A percentile compares a stretch with the other conserved stretches of the same genome.
These are phyloP conservation scores for Phataginus tricuspis DNA, from an alignment of 2,797 vertebrate genomes.

Conservation along the genomic window DNA sequence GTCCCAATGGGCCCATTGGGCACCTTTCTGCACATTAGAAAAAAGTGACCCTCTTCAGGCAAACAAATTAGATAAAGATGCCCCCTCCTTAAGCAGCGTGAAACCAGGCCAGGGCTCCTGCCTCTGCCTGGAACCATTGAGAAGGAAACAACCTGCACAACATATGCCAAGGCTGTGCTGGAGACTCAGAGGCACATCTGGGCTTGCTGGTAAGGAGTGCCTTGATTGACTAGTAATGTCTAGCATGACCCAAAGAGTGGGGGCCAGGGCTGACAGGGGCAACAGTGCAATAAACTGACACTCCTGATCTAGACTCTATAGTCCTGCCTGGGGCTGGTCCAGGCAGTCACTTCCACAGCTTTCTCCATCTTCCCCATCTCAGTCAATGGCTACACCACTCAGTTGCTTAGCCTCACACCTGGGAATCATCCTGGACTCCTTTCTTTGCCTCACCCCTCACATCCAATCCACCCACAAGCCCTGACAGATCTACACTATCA, in stretches of 20 bases:
- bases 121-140: neutral
- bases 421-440: neutral
- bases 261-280: neutral
- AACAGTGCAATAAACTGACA: neutral
- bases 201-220: neutral
- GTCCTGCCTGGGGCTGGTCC: neutral
- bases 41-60: neutral
- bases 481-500: neutral
- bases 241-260: neutral
- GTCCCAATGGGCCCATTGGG: neutral
- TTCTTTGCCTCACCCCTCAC: neutral
- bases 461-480: neutral
- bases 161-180: neutral
- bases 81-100: neutral
- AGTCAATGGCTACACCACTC: neutral
- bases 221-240: neutral
- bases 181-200: neutral
- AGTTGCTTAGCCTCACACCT: neutral
- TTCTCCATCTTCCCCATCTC: neutral
- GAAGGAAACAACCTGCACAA: neutral
- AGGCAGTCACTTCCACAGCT: neutral
- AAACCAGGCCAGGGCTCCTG: neutral
- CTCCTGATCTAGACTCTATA: neutral
- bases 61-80: slow-evolving; percentile 12
- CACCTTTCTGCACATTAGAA: slow-evolving; percentile 28